phyloP scores from a whole-genome alignment of 2,113 vertebrate species.

The Thinocorus orbignyianus region DNA sequence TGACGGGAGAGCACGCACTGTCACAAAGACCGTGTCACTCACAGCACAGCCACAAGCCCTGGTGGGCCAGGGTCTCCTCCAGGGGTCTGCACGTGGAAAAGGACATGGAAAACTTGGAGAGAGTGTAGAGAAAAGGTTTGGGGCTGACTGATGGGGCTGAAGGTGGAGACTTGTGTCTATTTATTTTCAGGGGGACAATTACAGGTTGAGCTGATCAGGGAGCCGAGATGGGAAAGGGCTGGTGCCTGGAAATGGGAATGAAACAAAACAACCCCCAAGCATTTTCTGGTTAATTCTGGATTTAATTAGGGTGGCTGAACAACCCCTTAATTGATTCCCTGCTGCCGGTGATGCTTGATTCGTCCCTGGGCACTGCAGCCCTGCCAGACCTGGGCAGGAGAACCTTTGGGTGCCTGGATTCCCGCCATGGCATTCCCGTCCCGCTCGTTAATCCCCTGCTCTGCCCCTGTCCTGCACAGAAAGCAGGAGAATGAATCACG shows the following conservation, averaged over 20 bases:
- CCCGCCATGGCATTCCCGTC: not conserved
- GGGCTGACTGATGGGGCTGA: not conserved
- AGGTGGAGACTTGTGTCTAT: not conserved
- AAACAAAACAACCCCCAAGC: fast-evolving
- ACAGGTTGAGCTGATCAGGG: not conserved
- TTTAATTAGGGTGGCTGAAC: fast-evolving
- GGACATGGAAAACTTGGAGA: not conserved
- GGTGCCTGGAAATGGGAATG: not conserved
- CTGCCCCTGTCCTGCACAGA: not conserved
- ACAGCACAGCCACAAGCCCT: not conserved
- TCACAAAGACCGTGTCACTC: fast-evolving
- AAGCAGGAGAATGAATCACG: not conserved
- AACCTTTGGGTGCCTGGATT: fast-evolving
- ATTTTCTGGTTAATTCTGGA: not conserved
- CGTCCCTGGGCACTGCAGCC: fast-evolving
- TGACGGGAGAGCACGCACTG: fast-evolving
- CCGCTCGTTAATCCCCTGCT: not conserved
- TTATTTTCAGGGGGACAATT: not conserved
- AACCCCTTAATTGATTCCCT: not conserved
- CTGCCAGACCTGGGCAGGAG: fast-evolving
- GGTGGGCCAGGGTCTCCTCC: fast-evolving
- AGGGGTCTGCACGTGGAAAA: fast-evolving
- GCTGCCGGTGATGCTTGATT: not conserved
- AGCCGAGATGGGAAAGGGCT: not conserved
- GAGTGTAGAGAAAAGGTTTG: not conserved